Conservation (phyloP, 2,888 invertebrate species). For the Rhodophaea formosa region DNA sequence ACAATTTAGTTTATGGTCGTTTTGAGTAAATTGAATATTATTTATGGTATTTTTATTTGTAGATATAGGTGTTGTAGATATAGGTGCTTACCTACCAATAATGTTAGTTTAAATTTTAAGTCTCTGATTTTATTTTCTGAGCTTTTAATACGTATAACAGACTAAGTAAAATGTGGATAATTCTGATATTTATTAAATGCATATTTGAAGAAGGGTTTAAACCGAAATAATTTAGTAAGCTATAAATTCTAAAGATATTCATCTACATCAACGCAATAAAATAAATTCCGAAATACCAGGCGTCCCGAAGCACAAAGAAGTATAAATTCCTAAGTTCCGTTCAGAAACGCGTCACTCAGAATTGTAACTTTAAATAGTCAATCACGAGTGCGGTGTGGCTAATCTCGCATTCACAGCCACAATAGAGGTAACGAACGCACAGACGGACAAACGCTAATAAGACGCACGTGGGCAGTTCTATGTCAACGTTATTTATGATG, state of each 20-base stretch:
- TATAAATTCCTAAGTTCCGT: slow-evolving; percentile 33
- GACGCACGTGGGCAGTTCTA: slow-evolving; percentile 77
- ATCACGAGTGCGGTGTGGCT: slow-evolving; percentile 76
- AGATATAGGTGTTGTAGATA: background rate
- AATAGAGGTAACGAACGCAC: slow-evolving; percentile 79
- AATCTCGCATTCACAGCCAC: slow-evolving; percentile 75
- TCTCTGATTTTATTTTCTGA: too few species aligned
- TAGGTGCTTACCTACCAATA: background rate
- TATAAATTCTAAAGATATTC: background rate
- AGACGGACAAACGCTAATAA: slow-evolving; percentile 76
- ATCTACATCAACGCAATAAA: background rate
- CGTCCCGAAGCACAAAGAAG: slow-evolving; percentile 13
- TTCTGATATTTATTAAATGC: too few species aligned
- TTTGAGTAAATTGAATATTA: slow-evolving; percentile 14
- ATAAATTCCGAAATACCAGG: background rate
- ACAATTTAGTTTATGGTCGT: slow-evolving; percentile 10
- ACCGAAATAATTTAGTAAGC: too few species aligned
- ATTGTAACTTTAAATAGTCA: slow-evolving; percentile 76
- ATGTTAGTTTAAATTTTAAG: too few species aligned
- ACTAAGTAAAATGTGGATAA: too few species aligned
- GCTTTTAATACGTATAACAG: too few species aligned
- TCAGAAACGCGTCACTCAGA: slow-evolving; percentile 65
- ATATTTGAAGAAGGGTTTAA: too few species aligned
- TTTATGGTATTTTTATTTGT: slow-evolving; percentile 3
- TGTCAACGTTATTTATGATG: slow-evolving; percentile 79